Percentiles rank a stretch among this genome's conserved stretches.
Conservation (phyloP, 2,888 invertebrate species). For the Conus canariensis region DNA sequence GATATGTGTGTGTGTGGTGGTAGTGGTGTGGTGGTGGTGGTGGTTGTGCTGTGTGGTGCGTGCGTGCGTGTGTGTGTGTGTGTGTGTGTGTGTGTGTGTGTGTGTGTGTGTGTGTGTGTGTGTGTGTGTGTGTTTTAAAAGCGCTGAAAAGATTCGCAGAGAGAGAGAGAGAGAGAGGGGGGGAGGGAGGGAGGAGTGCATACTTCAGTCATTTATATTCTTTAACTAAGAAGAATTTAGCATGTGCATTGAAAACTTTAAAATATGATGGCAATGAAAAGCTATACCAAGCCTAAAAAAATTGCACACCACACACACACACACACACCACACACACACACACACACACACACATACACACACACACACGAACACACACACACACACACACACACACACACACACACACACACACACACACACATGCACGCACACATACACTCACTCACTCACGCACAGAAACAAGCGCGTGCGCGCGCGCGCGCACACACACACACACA, state of each 20-base stretch:
- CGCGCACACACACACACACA: background rate
- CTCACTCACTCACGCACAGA: background rate
- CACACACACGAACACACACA: background rate
- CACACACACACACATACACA: background rate
- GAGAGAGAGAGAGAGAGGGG: background rate
- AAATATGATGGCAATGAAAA: no score
- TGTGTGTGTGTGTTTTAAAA: background rate
- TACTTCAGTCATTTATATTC: no score
- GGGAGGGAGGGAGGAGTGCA: background rate
- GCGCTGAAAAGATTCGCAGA: background rate
- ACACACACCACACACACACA: background rate
- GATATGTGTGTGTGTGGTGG: background rate
- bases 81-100: background rate
- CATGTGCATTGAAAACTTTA: no score
- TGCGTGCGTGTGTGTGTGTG: background rate
- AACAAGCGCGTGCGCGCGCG: background rate
- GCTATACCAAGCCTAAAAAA: no score
- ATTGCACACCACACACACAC: background rate
- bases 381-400: background rate
- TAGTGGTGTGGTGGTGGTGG: background rate
- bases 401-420: background rate
- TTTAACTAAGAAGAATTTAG: no score
- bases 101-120: slow-evolving; percentile 26
- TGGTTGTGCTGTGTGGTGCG: background rate
- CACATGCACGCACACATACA: background rate